Evolutionary conservation across 2,797 vertebrate species (phyloP), one percentile per base, ranked within the genome.

Genomic region (Pangasius larnaudii): DNA sequence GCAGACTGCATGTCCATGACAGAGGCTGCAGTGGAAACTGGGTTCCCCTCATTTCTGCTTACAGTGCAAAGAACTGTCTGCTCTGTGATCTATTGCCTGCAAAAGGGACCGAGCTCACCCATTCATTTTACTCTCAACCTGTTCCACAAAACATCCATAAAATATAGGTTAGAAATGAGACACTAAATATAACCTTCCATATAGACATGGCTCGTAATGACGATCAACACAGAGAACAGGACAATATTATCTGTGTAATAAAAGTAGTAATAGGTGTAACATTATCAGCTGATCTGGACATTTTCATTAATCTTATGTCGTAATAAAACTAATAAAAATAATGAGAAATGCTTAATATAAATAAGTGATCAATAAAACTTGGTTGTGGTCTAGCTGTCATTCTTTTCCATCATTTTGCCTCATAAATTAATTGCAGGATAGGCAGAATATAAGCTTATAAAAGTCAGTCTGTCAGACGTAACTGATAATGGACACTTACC

Each of bases 41-140:
- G 88, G 88, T 93, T 91, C 74, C 89, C 83, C 67, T 88, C 53
- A 93, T 94, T 94, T 93, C 84, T 93, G 94, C 94, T 95, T 93
- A 93, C 92, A 90, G 61, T 91, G 93, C 93, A 92, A 89, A 90
- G 69, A 88, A 67, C 86, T 89, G 92, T 89, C 92, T 56, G 36
- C 74, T 90, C 89, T 59, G 67, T 95, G 95, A 96, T 95, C 90
- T 91, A 95, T 95, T 89, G 92, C 95, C 85, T 82, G 36, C 72
- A 82, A 93, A 91, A 92, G 90, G 91, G 91, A 90, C 91, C 90
- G 49, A 90, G 93, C 91, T 90, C 86, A 86, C 86, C 92, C 92
- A 92, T 94, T 95, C 90, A 95, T 96, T 95, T 95, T 93, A 86
- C 93, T 95, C 88, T 92, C 92, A 92, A 91, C 91, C 91, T 89